phyloP scores from a whole-genome alignment of 2,113 vertebrate genomes.

The Baryphthengus martii region DNA sequence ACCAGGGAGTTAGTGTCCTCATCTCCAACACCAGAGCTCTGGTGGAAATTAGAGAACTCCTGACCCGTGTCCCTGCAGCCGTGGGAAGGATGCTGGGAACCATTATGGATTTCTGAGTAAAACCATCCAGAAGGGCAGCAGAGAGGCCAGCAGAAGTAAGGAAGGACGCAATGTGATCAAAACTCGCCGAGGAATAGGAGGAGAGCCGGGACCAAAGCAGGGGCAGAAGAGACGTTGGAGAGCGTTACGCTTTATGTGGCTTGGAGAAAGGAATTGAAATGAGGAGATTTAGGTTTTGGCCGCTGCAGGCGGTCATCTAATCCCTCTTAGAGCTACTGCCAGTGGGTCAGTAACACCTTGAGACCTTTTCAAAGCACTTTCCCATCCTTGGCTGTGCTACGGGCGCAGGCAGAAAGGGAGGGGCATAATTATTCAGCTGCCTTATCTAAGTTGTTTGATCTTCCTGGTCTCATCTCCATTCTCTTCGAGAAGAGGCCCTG shows the following conservation, averaged over 20 bases:
- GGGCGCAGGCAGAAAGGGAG: background rate
- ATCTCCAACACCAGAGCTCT: background rate
- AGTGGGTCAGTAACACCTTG: background rate
- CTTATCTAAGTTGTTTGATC: background rate
- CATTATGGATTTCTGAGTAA: background rate
- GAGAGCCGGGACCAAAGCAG: background rate
- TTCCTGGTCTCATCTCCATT: background rate
- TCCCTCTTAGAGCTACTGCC: background rate
- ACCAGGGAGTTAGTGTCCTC: background rate
- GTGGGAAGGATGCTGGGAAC: background rate
- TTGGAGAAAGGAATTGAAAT: background rate
- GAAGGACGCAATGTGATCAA: background rate
- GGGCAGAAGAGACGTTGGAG: background rate
- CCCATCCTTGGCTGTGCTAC: background rate
- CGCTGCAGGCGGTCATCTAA: background rate
- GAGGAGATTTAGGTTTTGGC: background rate
- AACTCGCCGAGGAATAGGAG: background rate
- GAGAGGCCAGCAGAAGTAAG: background rate
- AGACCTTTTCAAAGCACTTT: background rate
- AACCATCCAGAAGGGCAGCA: background rate
- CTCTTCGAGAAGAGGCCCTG: background rate
- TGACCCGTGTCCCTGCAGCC: background rate
- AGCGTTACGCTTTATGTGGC: background rate
- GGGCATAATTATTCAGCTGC: background rate
- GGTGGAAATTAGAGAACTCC: background rate